Percentiles rank a stretch among this genome's conserved stretches.
phyloP scores from a whole-genome alignment of 2,888 invertebrate genomes.

The Hypolimnas misippus region DNA sequence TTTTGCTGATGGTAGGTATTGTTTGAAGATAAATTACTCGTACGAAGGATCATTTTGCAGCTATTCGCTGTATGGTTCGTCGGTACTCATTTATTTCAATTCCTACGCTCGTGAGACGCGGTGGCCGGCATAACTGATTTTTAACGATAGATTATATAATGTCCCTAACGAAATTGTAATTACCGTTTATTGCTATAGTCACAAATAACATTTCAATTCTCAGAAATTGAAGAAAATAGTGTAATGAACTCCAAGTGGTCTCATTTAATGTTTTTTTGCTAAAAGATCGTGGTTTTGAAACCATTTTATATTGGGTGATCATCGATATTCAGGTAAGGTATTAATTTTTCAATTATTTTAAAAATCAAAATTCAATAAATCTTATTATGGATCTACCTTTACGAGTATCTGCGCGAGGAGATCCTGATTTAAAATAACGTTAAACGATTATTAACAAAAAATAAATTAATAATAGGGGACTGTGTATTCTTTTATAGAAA shows the following conservation, averaged over 20 bases:
- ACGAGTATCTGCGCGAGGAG: too few species aligned
- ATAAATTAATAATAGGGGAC: too few species aligned
- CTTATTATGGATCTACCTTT: too few species aligned
- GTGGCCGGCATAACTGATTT: slow-evolving; percentile 47
- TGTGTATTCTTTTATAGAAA: too few species aligned
- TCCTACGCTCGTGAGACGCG: slow-evolving; percentile 56
- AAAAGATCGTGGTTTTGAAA: neutral
- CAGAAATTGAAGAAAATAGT: neutral
- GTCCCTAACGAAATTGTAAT: neutral
- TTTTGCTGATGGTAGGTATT: slow-evolving; percentile 29
- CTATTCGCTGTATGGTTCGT: slow-evolving; percentile 46
- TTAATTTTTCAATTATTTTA: neutral
- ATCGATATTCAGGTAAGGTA: slow-evolving; percentile 2
- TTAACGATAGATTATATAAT: slow-evolving; percentile 26
- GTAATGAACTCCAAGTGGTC: neutral
- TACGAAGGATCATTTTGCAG: slow-evolving; percentile 50
- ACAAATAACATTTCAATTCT: neutral
- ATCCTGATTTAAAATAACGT: too few species aligned
- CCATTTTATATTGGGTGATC: neutral
- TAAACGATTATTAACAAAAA: too few species aligned
- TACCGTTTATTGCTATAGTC: neutral
- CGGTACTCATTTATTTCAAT: slow-evolving; percentile 59
- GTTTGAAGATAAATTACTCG: slow-evolving; percentile 31
- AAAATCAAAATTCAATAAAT: neutral
- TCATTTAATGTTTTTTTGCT: neutral